phyloP scores from a whole-genome alignment of 2,113 vertebrate species.

The Mormyrus lacerda region DNA sequence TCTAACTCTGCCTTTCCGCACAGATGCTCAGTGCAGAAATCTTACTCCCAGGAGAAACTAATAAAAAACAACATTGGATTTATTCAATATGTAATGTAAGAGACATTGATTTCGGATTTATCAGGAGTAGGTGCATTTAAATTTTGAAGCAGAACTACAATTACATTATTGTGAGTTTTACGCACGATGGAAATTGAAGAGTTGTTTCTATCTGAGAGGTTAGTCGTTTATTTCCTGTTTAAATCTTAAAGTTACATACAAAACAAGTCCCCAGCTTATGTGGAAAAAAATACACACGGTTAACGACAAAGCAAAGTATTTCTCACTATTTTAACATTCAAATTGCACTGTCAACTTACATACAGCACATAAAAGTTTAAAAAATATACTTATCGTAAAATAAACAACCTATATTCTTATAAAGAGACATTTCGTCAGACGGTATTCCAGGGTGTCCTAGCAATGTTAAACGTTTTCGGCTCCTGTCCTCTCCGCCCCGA shows the following conservation, averaged over 20 bases:
- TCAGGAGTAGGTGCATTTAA: neutral
- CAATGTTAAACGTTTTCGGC: constrained; percentile 35
- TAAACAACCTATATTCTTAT: neutral
- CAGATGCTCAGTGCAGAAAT: neutral
- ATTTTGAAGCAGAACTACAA: neutral
- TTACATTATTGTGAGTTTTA: neutral
- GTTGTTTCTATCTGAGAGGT: constrained; percentile 13
- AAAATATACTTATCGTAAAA: constrained; percentile 28
- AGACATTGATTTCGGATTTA: neutral
- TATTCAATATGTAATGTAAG: neutral
- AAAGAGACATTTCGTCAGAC: constrained; percentile 42
- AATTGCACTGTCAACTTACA: too few species aligned
- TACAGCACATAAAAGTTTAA: constrained; percentile 51
- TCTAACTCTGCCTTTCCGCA: neutral
- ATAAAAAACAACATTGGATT: neutral
- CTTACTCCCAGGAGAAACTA: neutral
- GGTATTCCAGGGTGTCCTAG: constrained; percentile 55
- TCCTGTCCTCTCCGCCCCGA: neutral
- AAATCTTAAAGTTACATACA: constrained; percentile 43
- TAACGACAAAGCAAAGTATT: constrained; percentile 14
- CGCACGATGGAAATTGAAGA: neutral
- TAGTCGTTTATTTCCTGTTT: constrained; percentile 32
- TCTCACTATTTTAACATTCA: constrained; percentile 43
- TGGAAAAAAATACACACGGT: constrained; percentile 38
- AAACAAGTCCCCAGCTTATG: constrained; percentile 36